Conservation (phyloP, 2,797 vertebrate species). For the Gymnocypris eckloni region DNA sequence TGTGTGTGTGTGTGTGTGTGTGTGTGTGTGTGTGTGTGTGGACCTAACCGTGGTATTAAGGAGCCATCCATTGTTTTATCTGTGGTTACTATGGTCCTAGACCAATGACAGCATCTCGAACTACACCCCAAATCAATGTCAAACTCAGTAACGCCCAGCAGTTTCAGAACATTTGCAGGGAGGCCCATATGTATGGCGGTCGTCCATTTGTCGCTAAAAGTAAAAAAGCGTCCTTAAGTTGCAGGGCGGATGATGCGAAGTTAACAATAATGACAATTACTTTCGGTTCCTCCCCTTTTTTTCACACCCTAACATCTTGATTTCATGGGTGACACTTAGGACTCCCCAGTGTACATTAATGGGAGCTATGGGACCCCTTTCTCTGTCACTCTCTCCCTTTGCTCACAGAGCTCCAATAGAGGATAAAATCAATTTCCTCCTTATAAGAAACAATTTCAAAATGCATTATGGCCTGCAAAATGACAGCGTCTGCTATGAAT, state of each 20-base stretch:
- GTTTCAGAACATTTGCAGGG: conserved; percentile 31
- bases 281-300: conserved; percentile 83
- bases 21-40: too few species aligned
- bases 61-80: not conserved
- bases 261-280: conserved; percentile 86
- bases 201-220: conserved; percentile 46
- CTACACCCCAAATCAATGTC: conserved; percentile 35
- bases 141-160: conserved; percentile 34
- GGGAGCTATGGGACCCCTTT: conserved; percentile 77
- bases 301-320: conserved; percentile 88
- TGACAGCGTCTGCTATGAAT: not conserved
- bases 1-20: too few species aligned
- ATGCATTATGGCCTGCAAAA: not conserved
- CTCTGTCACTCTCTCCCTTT: conserved; percentile 58
- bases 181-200: conserved; percentile 50
- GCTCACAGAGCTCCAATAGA: not conserved
- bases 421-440: not conserved
- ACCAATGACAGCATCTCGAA: not conserved
- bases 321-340: conserved; percentile 90
- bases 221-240: conserved; percentile 72
- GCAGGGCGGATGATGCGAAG: conserved; percentile 75
- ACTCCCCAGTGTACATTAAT: conserved; percentile 82
- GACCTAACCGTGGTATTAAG: not conserved
- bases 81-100: not conserved
- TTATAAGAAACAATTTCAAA: not conserved